These are phyloP conservation scores for Cetoscarus ocellatus DNA, from an alignment of 2,797 vertebrate species.

Conservation along the genomic window DNA sequence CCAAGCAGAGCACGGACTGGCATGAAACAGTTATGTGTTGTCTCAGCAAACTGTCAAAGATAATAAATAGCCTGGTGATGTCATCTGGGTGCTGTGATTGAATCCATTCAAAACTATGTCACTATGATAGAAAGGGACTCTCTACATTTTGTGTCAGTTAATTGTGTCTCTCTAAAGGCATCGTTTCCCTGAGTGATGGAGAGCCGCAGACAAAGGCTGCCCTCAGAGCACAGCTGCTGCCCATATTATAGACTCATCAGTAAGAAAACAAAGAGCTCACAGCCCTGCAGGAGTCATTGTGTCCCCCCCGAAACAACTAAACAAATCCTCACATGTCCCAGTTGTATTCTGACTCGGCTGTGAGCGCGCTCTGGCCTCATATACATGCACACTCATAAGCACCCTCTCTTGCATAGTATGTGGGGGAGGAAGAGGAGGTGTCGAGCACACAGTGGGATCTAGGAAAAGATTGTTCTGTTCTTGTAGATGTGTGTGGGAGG, in stretches of 20 bases:
- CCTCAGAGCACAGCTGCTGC: constrained; percentile 45
- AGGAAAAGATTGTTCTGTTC: constrained; percentile 74
- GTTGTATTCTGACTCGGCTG: constrained; percentile 22
- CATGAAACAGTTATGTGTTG: neutral
- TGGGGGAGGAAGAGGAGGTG: constrained; percentile 67
- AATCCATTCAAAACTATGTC: constrained; percentile 19
- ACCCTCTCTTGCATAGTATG: constrained; percentile 56
- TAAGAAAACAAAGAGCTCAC: constrained; percentile 52
- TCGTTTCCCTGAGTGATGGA: constrained; percentile 30
- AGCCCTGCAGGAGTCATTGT: constrained; percentile 41
- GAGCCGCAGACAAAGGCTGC: constrained; percentile 37
- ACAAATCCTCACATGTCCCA: constrained; percentile 42
- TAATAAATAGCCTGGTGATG: neutral
- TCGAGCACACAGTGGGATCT: constrained; percentile 63
- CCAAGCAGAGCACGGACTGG: neutral
- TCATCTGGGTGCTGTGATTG: neutral
- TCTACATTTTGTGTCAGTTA: constrained; percentile 31
- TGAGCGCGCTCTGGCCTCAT: constrained; percentile 31
- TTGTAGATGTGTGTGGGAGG: constrained; percentile 73
- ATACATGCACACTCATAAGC: constrained; percentile 32
- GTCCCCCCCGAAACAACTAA: constrained; percentile 36
- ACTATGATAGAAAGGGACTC: constrained; percentile 20
- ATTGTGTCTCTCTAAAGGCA: constrained; percentile 34
- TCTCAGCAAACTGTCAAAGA: constrained; percentile 15
- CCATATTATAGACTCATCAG: constrained; percentile 62